Evolutionary conservation across 2,113 vertebrate species (phyloP).

Genomic region (Bos taurus): DNA sequence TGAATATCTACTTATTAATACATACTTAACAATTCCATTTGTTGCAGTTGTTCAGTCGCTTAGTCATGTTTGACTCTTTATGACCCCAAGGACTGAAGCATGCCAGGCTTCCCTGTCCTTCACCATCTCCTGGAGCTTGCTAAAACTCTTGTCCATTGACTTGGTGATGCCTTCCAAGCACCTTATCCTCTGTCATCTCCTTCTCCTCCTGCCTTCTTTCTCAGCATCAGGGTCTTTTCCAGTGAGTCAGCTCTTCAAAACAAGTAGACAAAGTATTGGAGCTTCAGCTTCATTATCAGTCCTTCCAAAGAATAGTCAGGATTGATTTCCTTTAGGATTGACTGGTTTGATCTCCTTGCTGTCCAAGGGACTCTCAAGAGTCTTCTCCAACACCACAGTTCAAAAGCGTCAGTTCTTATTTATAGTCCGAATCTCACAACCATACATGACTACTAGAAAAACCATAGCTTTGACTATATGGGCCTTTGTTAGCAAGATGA

Average conservation of each 20-base stretch:
- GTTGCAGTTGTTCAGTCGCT: background rate
- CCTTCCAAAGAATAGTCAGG: background rate
- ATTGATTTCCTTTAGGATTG: background rate
- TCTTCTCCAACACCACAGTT: background rate
- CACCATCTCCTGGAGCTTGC: background rate
- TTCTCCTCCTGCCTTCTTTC: background rate
- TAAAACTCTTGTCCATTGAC: background rate
- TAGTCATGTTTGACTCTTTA: background rate
- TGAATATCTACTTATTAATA: background rate
- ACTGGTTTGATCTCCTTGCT: background rate
- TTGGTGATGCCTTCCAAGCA: background rate
- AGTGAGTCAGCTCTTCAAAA: background rate
- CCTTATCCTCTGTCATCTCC: background rate
- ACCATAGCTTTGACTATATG: background rate
- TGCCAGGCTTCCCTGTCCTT: background rate
- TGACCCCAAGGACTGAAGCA: background rate
- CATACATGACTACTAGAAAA: background rate
- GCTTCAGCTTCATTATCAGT: background rate
- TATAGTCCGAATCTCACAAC: background rate
- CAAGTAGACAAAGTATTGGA: background rate
- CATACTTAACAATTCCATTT: background rate
- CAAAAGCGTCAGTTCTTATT: background rate
- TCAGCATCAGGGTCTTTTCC: background rate
- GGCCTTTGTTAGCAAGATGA: background rate
- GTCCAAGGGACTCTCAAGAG: background rate